phyloP scores from a whole-genome alignment of 2,113 vertebrate species.

The rat (Rattus norvegicus) region DNA sequence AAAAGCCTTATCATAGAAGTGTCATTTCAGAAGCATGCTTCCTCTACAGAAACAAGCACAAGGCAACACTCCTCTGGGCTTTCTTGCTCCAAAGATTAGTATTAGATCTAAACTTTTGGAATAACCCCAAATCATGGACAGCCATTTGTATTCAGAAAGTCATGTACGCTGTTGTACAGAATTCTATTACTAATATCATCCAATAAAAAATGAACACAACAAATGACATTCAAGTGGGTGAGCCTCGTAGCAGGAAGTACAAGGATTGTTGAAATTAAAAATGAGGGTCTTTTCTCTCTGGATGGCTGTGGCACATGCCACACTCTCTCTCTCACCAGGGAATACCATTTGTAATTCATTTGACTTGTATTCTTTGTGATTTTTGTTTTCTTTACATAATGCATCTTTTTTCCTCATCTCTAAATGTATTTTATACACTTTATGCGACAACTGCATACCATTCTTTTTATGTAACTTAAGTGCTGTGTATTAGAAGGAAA shows the following conservation, averaged over 20 bases:
- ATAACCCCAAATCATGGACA: not conserved
- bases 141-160: not conserved
- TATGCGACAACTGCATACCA: not conserved
- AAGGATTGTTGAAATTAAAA: conserved; percentile 42
- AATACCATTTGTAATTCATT: not conserved
- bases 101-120: not conserved
- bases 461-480: conserved; percentile 42
- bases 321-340: not conserved
- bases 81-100: not conserved
- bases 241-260: conserved; percentile 4
- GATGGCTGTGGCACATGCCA: accelerated
- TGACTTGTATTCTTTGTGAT: not conserved
- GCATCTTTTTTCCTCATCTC: not conserved
- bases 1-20: not conserved
- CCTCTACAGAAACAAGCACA: not conserved
- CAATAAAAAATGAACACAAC: not conserved
- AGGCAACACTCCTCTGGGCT: not conserved
- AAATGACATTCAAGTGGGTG: not conserved
- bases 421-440: conserved; percentile 43
- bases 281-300: not conserved
- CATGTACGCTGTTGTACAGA: not conserved
- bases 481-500: conserved; percentile 24
- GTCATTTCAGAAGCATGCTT: not conserved
- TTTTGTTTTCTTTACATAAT: conserved; percentile 47
- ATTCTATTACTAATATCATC: conserved; percentile 37